Evolutionary conservation across 2,797 vertebrate species (phyloP), one percentile per base, ranked within the genome.

Genomic region (Enteromius trimaculatus): DNA sequence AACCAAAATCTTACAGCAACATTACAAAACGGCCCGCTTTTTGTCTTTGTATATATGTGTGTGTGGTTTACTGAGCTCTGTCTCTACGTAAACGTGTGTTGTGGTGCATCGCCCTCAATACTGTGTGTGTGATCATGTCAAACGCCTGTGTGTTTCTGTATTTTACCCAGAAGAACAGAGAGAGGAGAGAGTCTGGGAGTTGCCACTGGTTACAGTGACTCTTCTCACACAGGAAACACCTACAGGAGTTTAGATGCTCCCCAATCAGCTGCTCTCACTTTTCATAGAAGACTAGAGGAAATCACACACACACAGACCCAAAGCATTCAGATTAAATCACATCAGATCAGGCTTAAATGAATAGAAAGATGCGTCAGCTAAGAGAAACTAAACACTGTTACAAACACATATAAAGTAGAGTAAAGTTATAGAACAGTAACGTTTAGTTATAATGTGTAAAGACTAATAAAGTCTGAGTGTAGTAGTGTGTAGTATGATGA

Each of bases 1-100:
- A 94, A 94, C 91, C 90, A 91, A 94, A 92, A 93, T 93, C 93
- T 94, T 93, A 92, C 90, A 94, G 92, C 92, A 91, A 92, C 92
- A 92, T 94, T 93, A 94, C 92, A 92, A 94, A 95, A 95, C 92
- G 90, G 70, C 51, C 82, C 53, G 21, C 51, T 76, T 86, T 51
- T 21, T 87, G 80, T 87, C 83, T 83, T 72, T 81, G 66, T 72
- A 90, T 89, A 89, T 90, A 86, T 90, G 86, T 85, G 65, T 53
- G 80, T 47, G 42, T 31, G 55, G 14, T 29, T 72, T 19, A 42
- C 21, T 29, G 60, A 60, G 47, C 55, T 82, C 1, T 19, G 17
- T 77, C 21, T 75, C 39, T 75, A 34, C 10, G 6, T 21, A 66
- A 55, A 69, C 8, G n/a, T 69, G 26, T 68, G 80, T 49, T 71